Evolutionary conservation across 2,888 invertebrate genomes (phyloP), one percentile per base, ranked within the genome.

Genomic region (Meiosimyza decipiens): DNA sequence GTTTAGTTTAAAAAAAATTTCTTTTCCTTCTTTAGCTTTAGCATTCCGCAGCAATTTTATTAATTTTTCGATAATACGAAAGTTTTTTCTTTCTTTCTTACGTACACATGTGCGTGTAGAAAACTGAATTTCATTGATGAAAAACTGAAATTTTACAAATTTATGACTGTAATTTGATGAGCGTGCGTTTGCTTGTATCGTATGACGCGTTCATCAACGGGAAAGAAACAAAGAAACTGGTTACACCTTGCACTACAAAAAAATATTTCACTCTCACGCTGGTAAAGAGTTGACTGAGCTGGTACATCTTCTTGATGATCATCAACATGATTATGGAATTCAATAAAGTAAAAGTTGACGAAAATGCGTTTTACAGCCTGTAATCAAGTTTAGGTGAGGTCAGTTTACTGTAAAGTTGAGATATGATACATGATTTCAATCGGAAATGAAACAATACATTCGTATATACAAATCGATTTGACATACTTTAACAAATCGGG

Each of bases 141-240:
- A 64, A 65, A 65, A 65, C 65, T 51, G 28, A 60, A 6, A 28
- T 33, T 22, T 52, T 7, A 22, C 18, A 51, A 65, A 65, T 65
- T 65, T 65, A 65, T 65, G 65, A 65, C 65, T 65, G 52, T 65
- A 65, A 65, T 65, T 65, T 65, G 65, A 65, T 54, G 22, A 33
- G 52, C 52, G 22, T 40, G 65, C 40, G 40, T 40, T 40, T 40
- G 40, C 9, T 40, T 40, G 40, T 40, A 40, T 40, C 9, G 40
- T 40, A 40, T 40, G 40, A 40, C 40, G 18, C 40, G 18, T 18
- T 18, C 22, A 15, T 59, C 15, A 18, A 22, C 33, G 7, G 22
- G 33, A 63, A 16, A 16, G 22, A n/a, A 15, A 60, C 12, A 33
- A 22, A 33, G 18, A 15, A 60, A 64, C 64, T 49, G 16, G 64